Percentiles rank a stretch among this genome's conserved stretches.
Evolutionary conservation across 2,888 invertebrate species (phyloP).

Genomic region (Lasius platythorax): DNA sequence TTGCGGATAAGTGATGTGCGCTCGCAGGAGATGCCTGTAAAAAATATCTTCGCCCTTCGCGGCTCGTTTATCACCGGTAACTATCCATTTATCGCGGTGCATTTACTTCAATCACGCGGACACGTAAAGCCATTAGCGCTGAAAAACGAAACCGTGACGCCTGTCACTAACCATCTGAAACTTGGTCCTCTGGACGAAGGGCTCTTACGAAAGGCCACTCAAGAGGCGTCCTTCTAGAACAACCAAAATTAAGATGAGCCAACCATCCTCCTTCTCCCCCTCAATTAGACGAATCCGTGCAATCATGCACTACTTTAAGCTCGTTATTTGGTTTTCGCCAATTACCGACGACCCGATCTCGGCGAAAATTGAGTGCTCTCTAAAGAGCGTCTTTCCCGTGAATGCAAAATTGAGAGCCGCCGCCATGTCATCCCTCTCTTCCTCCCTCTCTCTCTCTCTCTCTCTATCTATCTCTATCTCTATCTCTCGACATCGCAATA

Average conservation of each 20-base stretch:
- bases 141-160: slow-evolving; percentile 52
- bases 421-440: background rate
- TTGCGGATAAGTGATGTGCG: slow-evolving; percentile 50
- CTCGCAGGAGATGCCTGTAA: slow-evolving; percentile 46
- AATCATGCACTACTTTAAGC: slow-evolving; percentile 59
- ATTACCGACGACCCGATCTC: slow-evolving; percentile 55
- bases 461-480: too few species aligned
- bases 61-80: slow-evolving; percentile 57
- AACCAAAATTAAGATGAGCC: slow-evolving; percentile 44
- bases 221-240: background rate
- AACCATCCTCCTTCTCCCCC: slow-evolving; percentile 2
- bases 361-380: slow-evolving; percentile 36
- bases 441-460: background rate
- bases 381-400: slow-evolving; percentile 20
- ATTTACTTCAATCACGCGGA: slow-evolving; percentile 58
- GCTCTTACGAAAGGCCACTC: slow-evolving; percentile 35
- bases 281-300: slow-evolving; percentile 27
- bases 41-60: slow-evolving; percentile 52
- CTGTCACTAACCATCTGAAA: slow-evolving; percentile 41
- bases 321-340: slow-evolving; percentile 63
- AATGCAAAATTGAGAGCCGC: slow-evolving; percentile 50
- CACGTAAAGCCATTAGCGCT: slow-evolving; percentile 52
- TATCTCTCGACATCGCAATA: slow-evolving; percentile 14
- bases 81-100: slow-evolving; percentile 56
- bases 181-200: slow-evolving; percentile 43